Percentiles rank a stretch among this genome's conserved stretches.
Conservation (phyloP, 2,797 vertebrate species). For the Pseudomugil tenellus region DNA sequence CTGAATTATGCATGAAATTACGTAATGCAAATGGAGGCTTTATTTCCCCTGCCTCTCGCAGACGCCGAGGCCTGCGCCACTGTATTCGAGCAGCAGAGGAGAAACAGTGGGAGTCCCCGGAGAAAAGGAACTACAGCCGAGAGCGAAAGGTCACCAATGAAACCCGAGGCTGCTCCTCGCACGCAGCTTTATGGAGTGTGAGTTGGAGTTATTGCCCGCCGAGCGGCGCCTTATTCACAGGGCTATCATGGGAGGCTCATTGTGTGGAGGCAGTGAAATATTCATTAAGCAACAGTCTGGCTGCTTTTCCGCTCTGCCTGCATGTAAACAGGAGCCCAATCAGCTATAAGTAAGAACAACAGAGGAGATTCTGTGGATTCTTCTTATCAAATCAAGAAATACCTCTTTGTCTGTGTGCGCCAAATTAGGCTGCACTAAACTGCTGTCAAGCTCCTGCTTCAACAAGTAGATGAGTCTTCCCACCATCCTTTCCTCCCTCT, state of each 20-base stretch:
- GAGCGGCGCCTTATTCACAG: constrained; percentile 53
- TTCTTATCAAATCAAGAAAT: constrained; percentile 40
- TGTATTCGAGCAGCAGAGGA: constrained; percentile 54
- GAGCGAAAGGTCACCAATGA: constrained; percentile 75
- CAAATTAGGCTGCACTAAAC: constrained; percentile 64
- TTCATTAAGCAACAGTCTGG: constrained; percentile 69
- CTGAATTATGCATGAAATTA: constrained; percentile 86
- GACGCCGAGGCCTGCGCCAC: constrained; percentile 45
- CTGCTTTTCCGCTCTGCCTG: constrained; percentile 46
- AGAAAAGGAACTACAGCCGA: constrained; percentile 54
- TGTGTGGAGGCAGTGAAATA: constrained; percentile 72
- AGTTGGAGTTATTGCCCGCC: constrained; percentile 53
- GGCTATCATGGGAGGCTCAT: constrained; percentile 65
- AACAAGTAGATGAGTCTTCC: constrained; percentile 59
- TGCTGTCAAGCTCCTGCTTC: constrained; percentile 60
- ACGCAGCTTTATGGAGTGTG: constrained; percentile 54
- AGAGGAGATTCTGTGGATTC: constrained; percentile 18
- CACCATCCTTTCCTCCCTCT: constrained; percentile 13
- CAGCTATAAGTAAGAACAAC: constrained; percentile 58
- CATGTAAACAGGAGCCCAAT: constrained; percentile 64
- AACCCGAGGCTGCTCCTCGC: constrained; percentile 61
- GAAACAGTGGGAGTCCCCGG: constrained; percentile 64
- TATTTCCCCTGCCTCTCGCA: constrained; percentile 69
- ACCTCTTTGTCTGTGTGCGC: constrained; percentile 38
- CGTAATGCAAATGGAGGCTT: constrained; percentile 82